These are phyloP conservation scores for Malacoraja senta DNA, from an alignment of 2,797 vertebrate species.

Conservation along the genomic window DNA sequence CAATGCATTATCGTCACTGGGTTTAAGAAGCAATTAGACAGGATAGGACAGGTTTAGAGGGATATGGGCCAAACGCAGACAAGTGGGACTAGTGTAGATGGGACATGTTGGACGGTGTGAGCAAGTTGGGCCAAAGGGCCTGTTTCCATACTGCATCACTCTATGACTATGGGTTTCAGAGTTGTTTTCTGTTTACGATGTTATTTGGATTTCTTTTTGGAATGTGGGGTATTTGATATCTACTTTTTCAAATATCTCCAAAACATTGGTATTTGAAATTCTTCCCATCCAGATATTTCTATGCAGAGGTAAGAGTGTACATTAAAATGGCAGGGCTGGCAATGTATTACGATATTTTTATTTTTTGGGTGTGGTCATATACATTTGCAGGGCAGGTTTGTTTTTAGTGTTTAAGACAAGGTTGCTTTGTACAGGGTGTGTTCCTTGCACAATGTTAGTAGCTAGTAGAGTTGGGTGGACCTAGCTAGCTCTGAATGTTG, in stretches of 20 bases:
- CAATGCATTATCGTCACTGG: not conserved
- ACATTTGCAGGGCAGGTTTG: not conserved
- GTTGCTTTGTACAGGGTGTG: not conserved
- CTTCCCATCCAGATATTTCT: not conserved
- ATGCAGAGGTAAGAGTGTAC: not conserved
- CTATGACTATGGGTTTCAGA: not conserved
- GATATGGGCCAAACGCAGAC: too few relatives aligned
- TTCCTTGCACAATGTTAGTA: not conserved
- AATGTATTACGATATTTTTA: conserved; percentile 24
- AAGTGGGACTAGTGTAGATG: too few relatives aligned
- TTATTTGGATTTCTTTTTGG: not conserved
- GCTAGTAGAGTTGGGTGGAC: not conserved
- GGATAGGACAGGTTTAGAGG: too few relatives aligned
- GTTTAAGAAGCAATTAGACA: too few relatives aligned
- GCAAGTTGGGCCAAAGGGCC: too few relatives aligned
- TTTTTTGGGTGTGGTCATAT: not conserved
- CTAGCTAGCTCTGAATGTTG: not conserved
- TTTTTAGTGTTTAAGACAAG: not conserved
- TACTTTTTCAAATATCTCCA: not conserved
- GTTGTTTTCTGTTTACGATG: not conserved
- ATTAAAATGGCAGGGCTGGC: not conserved
- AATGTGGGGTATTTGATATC: not conserved
- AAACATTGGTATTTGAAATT: not conserved
- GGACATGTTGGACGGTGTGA: too few relatives aligned
- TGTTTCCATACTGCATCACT: too few relatives aligned